These are phyloP conservation scores for Panopea generosa DNA, from an alignment of 2,888 invertebrate species.

Conservation along the genomic window DNA sequence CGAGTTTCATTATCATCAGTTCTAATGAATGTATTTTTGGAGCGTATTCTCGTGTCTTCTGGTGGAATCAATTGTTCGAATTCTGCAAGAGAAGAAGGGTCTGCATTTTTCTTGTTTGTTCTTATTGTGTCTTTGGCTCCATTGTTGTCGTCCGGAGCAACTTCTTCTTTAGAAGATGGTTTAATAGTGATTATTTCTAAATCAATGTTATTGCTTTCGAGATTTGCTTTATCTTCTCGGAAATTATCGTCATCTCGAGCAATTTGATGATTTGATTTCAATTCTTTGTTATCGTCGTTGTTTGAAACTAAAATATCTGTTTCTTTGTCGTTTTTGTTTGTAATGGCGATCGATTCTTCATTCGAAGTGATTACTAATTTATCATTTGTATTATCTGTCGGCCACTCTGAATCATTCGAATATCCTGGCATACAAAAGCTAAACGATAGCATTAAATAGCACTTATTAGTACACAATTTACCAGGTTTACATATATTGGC, in stretches of 20 bases:
- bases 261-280: background rate
- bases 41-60: conserved; percentile 66
- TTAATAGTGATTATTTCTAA: too few relatives aligned
- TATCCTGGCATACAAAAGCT: conserved; percentile 19
- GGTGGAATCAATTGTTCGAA: conserved; percentile 35
- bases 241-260: background rate
- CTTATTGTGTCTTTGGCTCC: background rate
- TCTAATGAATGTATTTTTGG: conserved; percentile 76
- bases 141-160: too few relatives aligned
- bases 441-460: conserved; percentile 12
- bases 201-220: too few relatives aligned
- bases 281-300: background rate
- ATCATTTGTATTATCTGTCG: background rate
- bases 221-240: background rate
- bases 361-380: too few relatives aligned
- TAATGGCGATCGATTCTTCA: too few relatives aligned
- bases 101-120: background rate
- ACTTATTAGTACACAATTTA: conserved; percentile 14
- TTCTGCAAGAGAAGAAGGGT: conserved; percentile 21
- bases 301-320: background rate
- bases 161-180: too few relatives aligned
- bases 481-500: background rate
- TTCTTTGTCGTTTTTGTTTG: too few relatives aligned
- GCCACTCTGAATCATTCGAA: background rate
- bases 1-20: conserved; percentile 76